A percentile compares a stretch with the other conserved stretches of the same genome.
Conservation (phyloP, 2,888 invertebrate genomes). For the Crocallis elinguaria region DNA sequence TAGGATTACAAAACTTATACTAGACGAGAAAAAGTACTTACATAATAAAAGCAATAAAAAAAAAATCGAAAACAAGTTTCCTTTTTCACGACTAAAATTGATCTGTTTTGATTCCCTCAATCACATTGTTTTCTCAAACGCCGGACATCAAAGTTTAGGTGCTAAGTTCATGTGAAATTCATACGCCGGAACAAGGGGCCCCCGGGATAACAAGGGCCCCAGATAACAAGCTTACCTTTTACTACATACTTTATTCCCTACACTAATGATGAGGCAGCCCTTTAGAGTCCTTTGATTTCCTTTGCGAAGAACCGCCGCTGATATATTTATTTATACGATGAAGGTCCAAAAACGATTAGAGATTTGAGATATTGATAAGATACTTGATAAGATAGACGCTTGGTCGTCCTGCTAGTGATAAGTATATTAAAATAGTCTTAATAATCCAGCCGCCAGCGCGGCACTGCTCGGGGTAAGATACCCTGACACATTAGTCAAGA, state of each 20-base stretch:
- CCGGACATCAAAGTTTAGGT: slow-evolving; percentile 17
- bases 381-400: no score
- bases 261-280: slow-evolving; percentile 19
- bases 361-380: no score
- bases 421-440: no score
- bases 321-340: background rate
- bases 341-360: background rate
- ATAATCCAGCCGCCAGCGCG: no score
- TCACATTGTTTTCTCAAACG: slow-evolving; percentile 7
- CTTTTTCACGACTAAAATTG: background rate
- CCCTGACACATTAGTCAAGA: no score
- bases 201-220: slow-evolving; percentile 33
- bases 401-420: no score
- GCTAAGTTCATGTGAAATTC: slow-evolving; percentile 22
- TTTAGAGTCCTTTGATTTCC: slow-evolving; percentile 23
- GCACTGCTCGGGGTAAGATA: no score
- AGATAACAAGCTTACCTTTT: slow-evolving; percentile 30
- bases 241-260: slow-evolving; percentile 21
- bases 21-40: no score
- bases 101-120: slow-evolving; percentile 12
- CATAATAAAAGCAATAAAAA: background rate
- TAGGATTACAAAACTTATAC: no score
- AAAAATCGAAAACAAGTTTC: background rate
- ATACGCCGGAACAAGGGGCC: slow-evolving; percentile 15
- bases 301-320: slow-evolving; percentile 2